A percentile compares a stretch with the other conserved stretches of the same genome.
phyloP scores from a whole-genome alignment of 2,888 invertebrate genomes.

The Vanessa cardui region DNA sequence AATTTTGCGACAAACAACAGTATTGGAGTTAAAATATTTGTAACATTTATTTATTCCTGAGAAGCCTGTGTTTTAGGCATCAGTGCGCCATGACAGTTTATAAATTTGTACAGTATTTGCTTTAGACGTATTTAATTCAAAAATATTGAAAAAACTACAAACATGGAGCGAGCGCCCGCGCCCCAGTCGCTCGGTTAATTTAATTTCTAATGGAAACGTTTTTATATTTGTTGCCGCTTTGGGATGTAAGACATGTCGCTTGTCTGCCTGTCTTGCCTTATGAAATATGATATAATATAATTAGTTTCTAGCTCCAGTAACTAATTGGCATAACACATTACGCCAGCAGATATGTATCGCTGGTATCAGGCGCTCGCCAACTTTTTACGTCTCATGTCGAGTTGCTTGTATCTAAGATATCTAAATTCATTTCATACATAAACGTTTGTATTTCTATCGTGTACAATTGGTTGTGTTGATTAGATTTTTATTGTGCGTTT shows the following conservation, averaged over 20 bases:
- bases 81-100: no score
- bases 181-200: not conserved
- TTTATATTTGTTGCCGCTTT: not conserved
- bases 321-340: conserved; percentile 2
- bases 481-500: no score
- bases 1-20: no score
- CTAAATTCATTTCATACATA: no score
- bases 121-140: no score
- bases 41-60: no score
- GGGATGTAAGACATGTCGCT: not conserved
- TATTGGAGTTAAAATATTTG: no score
- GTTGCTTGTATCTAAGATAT: not conserved
- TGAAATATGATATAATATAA: not conserved
- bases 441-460: no score
- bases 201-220: not conserved
- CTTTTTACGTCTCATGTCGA: not conserved
- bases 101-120: no score
- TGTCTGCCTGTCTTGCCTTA: conserved; percentile 5
- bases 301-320: not conserved
- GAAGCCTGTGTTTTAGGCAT: no score
- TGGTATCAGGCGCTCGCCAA: not conserved
- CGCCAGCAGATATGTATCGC: conserved; percentile 2
- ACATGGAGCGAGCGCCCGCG: not conserved
- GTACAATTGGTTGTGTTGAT: no score
- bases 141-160: not conserved